Evolutionary conservation across 2,113 vertebrate species (phyloP).

Genomic region (Lathamus discolor): DNA sequence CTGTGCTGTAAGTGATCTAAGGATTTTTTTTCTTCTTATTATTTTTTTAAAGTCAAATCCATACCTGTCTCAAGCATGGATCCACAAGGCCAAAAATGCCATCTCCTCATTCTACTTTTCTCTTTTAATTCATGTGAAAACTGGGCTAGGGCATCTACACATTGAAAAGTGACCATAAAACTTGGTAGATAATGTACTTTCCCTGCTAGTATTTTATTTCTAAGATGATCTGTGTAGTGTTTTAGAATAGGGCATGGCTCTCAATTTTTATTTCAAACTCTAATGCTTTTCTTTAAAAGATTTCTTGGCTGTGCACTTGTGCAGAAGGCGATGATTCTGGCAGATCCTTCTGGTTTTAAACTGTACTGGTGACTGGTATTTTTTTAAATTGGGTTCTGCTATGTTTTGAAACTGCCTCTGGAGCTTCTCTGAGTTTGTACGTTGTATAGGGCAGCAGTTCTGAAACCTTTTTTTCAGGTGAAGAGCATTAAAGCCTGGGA

Average conservation of each 20-base stretch:
- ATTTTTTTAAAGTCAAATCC: background rate
- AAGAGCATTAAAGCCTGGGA: background rate
- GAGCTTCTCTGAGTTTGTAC: background rate
- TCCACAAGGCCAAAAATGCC: constrained; percentile 15
- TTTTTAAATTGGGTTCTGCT: background rate
- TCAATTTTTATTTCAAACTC: background rate
- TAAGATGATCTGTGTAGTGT: background rate
- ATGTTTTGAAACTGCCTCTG: background rate
- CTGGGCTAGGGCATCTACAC: background rate
- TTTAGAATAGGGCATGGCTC: background rate
- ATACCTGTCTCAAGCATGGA: background rate
- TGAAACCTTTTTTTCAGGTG: background rate
- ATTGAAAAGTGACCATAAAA: background rate
- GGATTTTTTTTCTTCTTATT: background rate
- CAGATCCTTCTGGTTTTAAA: background rate
- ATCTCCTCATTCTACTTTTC: background rate
- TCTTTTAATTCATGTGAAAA: constrained; percentile 26
- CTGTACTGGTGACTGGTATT: background rate
- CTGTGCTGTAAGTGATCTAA: constrained; percentile 9
- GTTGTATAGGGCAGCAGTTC: background rate
- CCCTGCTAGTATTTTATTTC: constrained; percentile 4
- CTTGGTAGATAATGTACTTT: background rate
- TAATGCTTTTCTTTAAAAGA: background rate
- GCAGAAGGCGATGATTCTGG: background rate
- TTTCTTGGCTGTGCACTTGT: background rate